Evolutionary conservation across 1,140 invertebrate genomes (phyloP).

Genomic region (Hypothenemus hampei): DNA sequence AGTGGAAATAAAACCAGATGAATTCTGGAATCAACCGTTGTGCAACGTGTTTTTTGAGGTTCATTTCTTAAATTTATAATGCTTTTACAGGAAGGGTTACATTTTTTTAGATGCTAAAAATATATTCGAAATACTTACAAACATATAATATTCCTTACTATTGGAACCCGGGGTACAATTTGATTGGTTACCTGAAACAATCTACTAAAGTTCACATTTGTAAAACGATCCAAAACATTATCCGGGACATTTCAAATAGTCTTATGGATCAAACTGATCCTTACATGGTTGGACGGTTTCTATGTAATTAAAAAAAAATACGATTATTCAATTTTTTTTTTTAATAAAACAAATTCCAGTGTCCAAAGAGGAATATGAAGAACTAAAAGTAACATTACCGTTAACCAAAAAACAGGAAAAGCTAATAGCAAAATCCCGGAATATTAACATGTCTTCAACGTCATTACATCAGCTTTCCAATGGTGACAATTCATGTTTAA

Average conservation of each 20-base stretch:
- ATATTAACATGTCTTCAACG: too few relatives aligned
- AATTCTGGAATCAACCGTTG: conserved; percentile 44
- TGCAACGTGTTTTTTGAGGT: conserved; percentile 45
- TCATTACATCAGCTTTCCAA: too few relatives aligned
- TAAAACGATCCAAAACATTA: conserved; percentile 20
- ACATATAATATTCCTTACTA: conserved; percentile 47
- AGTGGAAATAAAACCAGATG: conserved; percentile 39
- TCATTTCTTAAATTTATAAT: conserved; percentile 32
- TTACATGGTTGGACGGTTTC: conserved; percentile 27
- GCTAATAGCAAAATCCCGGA: too few relatives aligned
- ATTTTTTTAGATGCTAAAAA: conserved; percentile 44
- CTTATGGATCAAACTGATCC: conserved; percentile 11
- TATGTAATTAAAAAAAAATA: conserved; percentile 27
- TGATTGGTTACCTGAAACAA: conserved; percentile 32
- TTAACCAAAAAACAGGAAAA: conserved; percentile 14
- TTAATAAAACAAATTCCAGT: conserved; percentile 19
- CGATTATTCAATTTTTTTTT: conserved; percentile 6
- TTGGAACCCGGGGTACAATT: conserved; percentile 48
- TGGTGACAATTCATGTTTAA: too few relatives aligned
- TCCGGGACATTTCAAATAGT: conserved; percentile 20
- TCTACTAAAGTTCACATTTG: conserved; percentile 8
- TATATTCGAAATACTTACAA: conserved; percentile 41
- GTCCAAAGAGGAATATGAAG: conserved; percentile 8
- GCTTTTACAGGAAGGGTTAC: conserved; percentile 1
- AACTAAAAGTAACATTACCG: conserved; percentile 12